Conservation (phyloP, 1,140 invertebrate genomes). For the Trichonephila inaurata region DNA sequence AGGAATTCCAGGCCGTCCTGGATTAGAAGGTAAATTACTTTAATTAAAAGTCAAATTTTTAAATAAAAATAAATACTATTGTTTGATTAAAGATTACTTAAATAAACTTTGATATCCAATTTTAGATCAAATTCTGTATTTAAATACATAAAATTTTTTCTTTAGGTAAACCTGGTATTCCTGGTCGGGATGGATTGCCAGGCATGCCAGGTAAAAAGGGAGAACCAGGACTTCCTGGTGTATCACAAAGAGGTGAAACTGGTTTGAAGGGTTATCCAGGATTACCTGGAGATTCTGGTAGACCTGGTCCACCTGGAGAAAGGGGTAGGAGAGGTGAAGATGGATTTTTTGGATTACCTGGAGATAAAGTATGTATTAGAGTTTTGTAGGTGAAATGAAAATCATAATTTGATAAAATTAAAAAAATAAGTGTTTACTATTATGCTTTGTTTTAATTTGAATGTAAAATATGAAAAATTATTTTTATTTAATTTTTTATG, state of each 20-base stretch:
- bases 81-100: no score
- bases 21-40: constrained; percentile 74
- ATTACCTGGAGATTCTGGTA: constrained; percentile 65
- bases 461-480: no score
- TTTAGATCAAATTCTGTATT: no score
- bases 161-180: constrained; percentile 81
- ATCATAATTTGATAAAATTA: no score
- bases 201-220: constrained; percentile 73
- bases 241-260: constrained; percentile 64
- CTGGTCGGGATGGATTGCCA: constrained; percentile 81
- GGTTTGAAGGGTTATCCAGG: constrained; percentile 76
- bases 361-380: constrained; percentile 53
- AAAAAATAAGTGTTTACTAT: no score
- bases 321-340: constrained; percentile 85
- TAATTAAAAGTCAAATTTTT: no score
- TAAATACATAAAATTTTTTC: no score
- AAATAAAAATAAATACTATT: no score
- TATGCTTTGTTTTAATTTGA: no score
- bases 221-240: constrained; percentile 58
- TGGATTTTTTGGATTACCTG: constrained; percentile 66
- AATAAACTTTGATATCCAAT: no score
- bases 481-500: no score
- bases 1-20: constrained; percentile 76
- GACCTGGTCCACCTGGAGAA: constrained; percentile 81
- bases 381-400: no score